These are phyloP conservation scores for Cardinalis cardinalis DNA, from an alignment of 2,113 vertebrate species.

Conservation along the genomic window DNA sequence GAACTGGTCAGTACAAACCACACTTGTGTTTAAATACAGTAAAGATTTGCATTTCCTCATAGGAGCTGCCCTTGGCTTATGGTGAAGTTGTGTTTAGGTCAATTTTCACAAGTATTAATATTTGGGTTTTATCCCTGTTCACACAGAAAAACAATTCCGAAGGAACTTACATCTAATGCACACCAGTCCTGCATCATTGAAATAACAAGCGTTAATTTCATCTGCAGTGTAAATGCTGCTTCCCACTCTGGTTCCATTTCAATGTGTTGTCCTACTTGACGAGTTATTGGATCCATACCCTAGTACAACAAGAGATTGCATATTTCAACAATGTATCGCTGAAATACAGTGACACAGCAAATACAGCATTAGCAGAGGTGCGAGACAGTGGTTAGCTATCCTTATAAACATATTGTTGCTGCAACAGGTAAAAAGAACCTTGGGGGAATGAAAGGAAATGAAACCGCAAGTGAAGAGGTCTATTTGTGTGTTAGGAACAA, in stretches of 20 bases:
- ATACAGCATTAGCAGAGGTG: background rate
- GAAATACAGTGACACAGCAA: background rate
- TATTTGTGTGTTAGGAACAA: background rate
- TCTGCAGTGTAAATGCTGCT: conserved; percentile 94
- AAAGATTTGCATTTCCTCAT: background rate
- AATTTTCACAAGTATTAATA: background rate
- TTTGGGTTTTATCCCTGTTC: background rate
- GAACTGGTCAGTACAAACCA: background rate
- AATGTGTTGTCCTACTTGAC: conserved; percentile 98
- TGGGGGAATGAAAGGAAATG: background rate
- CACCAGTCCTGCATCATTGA: conserved; percentile 99
- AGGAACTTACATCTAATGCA: conserved; percentile 84
- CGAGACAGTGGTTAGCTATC: background rate
- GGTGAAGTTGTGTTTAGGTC: background rate
- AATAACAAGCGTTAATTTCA: conserved; percentile 96
- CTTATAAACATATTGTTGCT: background rate
- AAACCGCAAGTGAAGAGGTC: background rate
- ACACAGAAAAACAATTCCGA: background rate
- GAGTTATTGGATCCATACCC: conserved; percentile 97
- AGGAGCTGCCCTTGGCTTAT: background rate
- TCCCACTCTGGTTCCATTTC: conserved; percentile 99
- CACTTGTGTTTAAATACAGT: background rate
- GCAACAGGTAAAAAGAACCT: background rate
- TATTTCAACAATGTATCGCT: background rate
- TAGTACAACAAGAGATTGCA: conserved; percentile 37